phyloP scores from a whole-genome alignment of 2,888 invertebrate genomes.

The Leptothorax acervorum region DNA sequence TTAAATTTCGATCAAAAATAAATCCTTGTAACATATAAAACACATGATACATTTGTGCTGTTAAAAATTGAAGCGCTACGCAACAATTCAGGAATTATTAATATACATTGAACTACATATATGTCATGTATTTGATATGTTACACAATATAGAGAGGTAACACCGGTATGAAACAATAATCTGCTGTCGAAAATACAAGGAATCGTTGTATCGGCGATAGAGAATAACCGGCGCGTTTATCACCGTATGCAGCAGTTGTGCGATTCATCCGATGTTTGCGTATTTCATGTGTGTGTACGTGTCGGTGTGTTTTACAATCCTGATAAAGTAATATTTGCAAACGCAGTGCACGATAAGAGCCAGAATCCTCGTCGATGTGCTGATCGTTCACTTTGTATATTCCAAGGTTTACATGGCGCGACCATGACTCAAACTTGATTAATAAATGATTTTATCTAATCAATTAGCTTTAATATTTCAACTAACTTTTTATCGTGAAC shows the following conservation, averaged over 20 bases:
- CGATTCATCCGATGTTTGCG: slow-evolving; percentile 62
- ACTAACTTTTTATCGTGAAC: not conserved
- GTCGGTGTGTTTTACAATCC: slow-evolving; percentile 40
- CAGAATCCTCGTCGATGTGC: slow-evolving; percentile 26
- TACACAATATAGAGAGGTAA: not conserved
- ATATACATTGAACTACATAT: not conserved
- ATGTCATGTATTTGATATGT: not conserved
- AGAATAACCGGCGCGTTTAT: slow-evolving; percentile 60
- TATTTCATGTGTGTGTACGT: not conserved
- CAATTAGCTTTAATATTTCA: not conserved
- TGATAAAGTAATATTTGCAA: slow-evolving; percentile 59
- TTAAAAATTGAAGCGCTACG: not conserved
- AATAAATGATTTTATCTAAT: slow-evolving; percentile 11
- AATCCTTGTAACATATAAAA: not conserved
- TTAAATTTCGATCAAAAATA: not conserved
- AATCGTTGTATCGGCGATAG: slow-evolving; percentile 33
- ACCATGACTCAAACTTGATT: not conserved
- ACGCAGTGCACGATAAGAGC: slow-evolving; percentile 58
- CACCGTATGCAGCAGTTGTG: slow-evolving; percentile 41
- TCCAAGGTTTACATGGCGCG: not conserved
- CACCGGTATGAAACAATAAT: slow-evolving; percentile 6
- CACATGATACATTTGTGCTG: not conserved
- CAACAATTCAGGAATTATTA: slow-evolving; percentile 1
- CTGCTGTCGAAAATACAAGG: slow-evolving; percentile 38
- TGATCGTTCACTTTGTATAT: slow-evolving; percentile 5